Evolutionary conservation across 2,797 vertebrate genomes (phyloP).

Genomic region (Eidolon dupreanum): DNA sequence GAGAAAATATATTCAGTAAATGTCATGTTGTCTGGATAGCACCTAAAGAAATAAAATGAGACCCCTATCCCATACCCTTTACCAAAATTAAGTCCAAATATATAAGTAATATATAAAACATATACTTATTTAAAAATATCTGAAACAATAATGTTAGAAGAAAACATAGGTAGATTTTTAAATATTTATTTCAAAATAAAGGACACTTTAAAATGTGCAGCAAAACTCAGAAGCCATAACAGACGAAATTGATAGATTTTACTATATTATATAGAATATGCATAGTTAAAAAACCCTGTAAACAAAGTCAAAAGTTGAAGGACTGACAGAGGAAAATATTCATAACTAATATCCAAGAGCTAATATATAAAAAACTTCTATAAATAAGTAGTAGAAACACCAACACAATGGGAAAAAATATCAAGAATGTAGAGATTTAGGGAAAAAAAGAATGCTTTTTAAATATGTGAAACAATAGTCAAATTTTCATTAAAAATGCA

Average conservation of each 20-base stretch:
- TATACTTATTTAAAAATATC: background rate
- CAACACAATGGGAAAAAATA: background rate
- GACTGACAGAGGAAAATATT: background rate
- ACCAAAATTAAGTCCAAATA: background rate
- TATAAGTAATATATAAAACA: background rate
- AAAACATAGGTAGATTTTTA: background rate
- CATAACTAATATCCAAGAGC: background rate
- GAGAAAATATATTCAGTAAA: background rate
- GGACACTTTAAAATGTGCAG: background rate
- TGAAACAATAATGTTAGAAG: background rate
- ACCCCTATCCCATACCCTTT: background rate
- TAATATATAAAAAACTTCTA: background rate
- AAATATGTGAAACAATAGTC: background rate
- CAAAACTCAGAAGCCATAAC: background rate
- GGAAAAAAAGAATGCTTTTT: background rate
- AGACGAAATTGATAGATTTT: background rate
- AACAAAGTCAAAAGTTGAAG: background rate
- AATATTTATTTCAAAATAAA: background rate
- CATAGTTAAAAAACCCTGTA: background rate
- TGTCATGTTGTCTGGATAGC: background rate
- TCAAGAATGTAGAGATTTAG: background rate
- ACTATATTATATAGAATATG: background rate
- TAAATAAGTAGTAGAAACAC: background rate
- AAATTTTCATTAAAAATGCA: background rate
- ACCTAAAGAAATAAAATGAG: background rate